phyloP scores from a whole-genome alignment of 2,888 invertebrate species.

The Ophonus ardosiacus region DNA sequence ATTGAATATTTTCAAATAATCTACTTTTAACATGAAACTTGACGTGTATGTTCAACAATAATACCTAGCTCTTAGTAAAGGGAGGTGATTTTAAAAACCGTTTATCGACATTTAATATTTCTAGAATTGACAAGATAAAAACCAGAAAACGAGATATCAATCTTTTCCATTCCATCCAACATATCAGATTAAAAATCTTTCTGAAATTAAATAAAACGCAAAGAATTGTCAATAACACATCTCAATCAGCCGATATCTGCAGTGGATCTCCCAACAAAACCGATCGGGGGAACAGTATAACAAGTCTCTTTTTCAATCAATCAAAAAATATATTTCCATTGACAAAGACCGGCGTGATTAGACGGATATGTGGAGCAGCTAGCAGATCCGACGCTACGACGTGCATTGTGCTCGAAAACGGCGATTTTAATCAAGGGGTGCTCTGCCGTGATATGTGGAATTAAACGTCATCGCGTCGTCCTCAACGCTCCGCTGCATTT shows the following conservation, averaged over 20 bases:
- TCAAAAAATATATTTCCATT: constrained; percentile 56
- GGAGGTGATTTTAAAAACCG: no score
- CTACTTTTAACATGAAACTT: no score
- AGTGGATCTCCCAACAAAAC: constrained; percentile 17
- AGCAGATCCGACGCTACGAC: neutral
- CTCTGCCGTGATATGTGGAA: constrained; percentile 57
- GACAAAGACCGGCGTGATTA: constrained; percentile 49
- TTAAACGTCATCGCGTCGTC: constrained; percentile 35
- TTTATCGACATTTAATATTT: neutral
- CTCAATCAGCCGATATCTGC: constrained; percentile 29
- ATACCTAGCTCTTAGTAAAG: no score
- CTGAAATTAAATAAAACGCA: constrained; percentile 29
- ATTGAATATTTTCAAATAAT: no score
- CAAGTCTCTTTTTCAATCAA: constrained; percentile 54
- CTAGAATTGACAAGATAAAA: neutral
- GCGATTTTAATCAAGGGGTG: constrained; percentile 57
- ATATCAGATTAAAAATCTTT: neutral
- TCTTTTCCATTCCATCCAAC: neutral
- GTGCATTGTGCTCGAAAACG: constrained; percentile 38
- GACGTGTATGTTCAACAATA: no score
- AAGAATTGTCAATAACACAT: constrained; percentile 39
- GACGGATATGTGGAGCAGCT: constrained; percentile 38
- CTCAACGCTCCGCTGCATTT: constrained; percentile 39
- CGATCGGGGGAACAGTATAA: constrained; percentile 44
- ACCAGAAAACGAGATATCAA: neutral